These are phyloP conservation scores for Dipodomys ordii DNA, from an alignment of 2,113 vertebrate species.

Conservation along the genomic window DNA sequence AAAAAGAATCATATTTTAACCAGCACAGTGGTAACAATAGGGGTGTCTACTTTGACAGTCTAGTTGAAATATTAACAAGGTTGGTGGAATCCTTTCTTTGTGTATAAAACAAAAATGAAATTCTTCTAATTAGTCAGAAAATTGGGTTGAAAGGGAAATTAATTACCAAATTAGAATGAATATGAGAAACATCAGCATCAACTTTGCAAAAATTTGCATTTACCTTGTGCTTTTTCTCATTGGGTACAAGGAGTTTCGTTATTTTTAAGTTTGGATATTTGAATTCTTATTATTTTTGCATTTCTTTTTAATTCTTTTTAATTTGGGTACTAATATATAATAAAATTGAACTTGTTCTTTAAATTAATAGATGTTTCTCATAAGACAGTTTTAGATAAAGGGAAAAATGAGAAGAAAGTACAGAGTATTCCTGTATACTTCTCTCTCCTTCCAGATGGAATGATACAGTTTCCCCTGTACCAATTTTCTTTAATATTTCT, in stretches of 20 bases:
- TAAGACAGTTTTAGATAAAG: neutral
- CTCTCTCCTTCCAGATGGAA: no score
- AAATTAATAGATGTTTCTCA: neutral
- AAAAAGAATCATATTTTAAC: neutral
- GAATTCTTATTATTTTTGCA: neutral
- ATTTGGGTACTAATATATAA: neutral
- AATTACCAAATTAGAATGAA: slow-evolving; percentile 11
- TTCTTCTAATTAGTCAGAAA: neutral
- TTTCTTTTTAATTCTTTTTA: neutral
- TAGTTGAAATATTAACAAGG: neutral
- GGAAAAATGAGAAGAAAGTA: neutral
- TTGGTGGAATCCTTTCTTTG: neutral
- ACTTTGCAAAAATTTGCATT: neutral
- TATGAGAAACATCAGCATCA: neutral
- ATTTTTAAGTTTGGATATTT: neutral
- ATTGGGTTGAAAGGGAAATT: neutral
- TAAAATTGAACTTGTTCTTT: slow-evolving; percentile 5
- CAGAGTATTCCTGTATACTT: neutral
- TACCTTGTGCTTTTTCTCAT: neutral
- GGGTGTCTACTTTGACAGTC: neutral
- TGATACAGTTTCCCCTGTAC: no score
- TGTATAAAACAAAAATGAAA: slow-evolving; percentile 14
- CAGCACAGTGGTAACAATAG: neutral
- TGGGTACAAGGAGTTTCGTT: neutral
- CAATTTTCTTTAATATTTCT: no score